Base-by-base conservation (phyloP, 2,888 invertebrate genomes). In the Lutraria lutraria region DNA sequence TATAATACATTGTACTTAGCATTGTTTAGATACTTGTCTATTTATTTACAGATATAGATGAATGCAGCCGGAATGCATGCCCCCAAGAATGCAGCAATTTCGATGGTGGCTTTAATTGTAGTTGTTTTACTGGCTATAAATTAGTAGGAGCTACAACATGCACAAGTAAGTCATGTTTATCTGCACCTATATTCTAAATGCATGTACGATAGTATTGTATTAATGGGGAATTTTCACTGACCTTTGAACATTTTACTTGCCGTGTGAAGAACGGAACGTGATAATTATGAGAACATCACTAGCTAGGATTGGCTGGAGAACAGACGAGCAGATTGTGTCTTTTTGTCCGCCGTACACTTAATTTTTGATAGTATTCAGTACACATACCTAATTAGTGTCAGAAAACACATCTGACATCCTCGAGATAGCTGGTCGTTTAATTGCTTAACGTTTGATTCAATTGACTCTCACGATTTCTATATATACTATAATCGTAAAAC, bases 61-160 rank as follows among this genome's bases (percentile, higher is more conserved):
- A 91, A 29, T 91, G 91, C 54, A 31, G 16, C 6, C 53, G n/a
- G 13, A 81, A 54, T 21, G 83, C 85, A 1, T 92, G 92, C 76
- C 72, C 90, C 0, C 92, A 92, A 53, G 13, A 21, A 0, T 92
- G 92, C 76, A 87, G 76, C 0, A 86, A 92, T 80, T 85, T 68
- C 2, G 25, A 54, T 21, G 92, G 92, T 0, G 82, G 89, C 53
- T 92, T 60, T 34, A 76, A 60, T 12, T 92, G 92, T 72, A 83
- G 85, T 34, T 92, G 92, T 81, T 83, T 81, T 29, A 60, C 81
- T 25, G 90, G 92, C 34, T 90, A 81, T 68, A 29, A 53, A n/a
- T 88, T 91, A 25, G 63, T 10, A 25, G 63, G 63, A 25, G 4
- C 12, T 13, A 68, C 63, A 25, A 34, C 52, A 21, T 43, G 52